Conservation (phyloP, 2,113 vertebrate genomes). For the Triplophysa siluroides region DNA sequence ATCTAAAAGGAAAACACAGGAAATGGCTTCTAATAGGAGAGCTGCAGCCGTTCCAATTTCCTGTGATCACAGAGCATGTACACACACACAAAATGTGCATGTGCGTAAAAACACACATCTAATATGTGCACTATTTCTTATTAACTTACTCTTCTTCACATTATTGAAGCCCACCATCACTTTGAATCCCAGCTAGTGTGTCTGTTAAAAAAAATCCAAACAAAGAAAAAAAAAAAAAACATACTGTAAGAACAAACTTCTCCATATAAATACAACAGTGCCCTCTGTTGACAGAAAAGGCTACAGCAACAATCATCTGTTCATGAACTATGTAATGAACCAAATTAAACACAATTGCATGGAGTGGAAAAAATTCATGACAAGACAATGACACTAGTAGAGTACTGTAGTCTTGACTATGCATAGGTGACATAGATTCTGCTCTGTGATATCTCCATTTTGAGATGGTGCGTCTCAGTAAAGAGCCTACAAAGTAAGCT, state of each 20-base stretch:
- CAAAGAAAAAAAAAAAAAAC: no score
- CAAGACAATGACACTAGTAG: no score
- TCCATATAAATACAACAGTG: constrained; percentile 54
- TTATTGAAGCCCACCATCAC: no score
- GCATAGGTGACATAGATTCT: no score
- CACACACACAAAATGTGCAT: constrained; percentile 10
- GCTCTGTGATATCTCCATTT: background rate
- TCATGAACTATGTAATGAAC: background rate
- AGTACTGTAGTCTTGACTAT: no score
- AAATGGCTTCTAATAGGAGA: constrained; percentile 63
- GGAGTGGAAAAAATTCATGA: background rate
- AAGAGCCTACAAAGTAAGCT: background rate
- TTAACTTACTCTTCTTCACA: no score
- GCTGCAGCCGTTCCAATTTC: constrained; percentile 62
- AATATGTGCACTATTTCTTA: background rate
- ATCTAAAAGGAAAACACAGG: constrained; percentile 58
- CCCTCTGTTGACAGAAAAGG: constrained; percentile 65
- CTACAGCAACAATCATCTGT: background rate
- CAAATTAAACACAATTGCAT: background rate
- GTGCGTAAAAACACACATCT: constrained; percentile 11
- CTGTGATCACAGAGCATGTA: constrained; percentile 56
- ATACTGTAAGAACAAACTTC: background rate
- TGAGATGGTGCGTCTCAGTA: background rate
- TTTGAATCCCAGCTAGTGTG: no score
- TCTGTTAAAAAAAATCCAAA: no score